These are phyloP conservation scores for Ormia ochracea DNA, from an alignment of 2,888 invertebrate genomes.

Conservation along the genomic window DNA sequence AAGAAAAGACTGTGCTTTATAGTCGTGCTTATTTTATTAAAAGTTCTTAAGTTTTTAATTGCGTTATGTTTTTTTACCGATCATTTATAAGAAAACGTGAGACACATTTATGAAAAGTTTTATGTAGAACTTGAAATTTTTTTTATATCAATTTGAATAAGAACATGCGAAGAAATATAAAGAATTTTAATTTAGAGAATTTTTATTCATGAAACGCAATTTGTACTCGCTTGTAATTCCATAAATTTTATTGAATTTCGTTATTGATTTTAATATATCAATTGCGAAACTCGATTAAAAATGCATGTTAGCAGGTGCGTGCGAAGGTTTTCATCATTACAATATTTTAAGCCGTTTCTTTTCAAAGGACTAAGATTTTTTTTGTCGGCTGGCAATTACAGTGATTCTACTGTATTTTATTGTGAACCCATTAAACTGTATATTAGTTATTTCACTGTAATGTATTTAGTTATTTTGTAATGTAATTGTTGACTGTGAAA, in stretches of 20 bases:
- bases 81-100: constrained; percentile 35
- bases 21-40: background rate
- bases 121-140: background rate
- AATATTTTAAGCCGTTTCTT: too few species aligned
- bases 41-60: background rate
- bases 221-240: background rate
- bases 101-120: constrained; percentile 12
- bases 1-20: background rate
- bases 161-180: background rate
- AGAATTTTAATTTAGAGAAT: constrained; percentile 21
- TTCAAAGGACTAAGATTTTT: too few species aligned
- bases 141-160: background rate
- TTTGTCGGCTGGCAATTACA: too few species aligned
- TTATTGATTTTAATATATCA: background rate
- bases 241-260: background rate
- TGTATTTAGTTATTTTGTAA: too few species aligned
- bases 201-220: constrained; percentile 43
- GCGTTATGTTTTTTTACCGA: background rate
- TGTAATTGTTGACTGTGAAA: too few species aligned
- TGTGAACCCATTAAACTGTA: too few species aligned
- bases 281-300: too few species aligned
- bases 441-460: too few species aligned
- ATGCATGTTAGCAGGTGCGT: too few species aligned
- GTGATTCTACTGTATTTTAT: too few species aligned
- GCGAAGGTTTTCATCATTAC: too few species aligned